A percentile compares a stretch with the other conserved stretches of the same genome.
Conservation (phyloP, 2,888 invertebrate species). For the Ornithoptera alexandrae region DNA sequence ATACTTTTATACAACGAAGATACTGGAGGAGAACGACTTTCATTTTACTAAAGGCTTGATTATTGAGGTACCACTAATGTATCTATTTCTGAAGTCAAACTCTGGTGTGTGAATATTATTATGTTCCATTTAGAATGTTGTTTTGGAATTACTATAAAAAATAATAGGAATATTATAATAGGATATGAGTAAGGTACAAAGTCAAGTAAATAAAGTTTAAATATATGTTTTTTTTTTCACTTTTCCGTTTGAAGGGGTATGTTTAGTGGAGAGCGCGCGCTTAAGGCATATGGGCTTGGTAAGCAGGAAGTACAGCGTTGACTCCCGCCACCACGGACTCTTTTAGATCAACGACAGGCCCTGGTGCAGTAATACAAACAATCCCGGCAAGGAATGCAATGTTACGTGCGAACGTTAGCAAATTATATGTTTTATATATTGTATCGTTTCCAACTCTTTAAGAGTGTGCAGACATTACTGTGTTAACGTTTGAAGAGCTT, state of each 20-base stretch:
- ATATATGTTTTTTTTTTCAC: neutral
- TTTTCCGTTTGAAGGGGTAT: conserved; percentile 59
- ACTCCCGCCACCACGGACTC: conserved; percentile 71
- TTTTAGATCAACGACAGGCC: conserved; percentile 74
- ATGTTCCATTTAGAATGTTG: no score
- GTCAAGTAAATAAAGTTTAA: neutral
- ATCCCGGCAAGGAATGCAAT: conserved; percentile 65
- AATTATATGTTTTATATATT: no score
- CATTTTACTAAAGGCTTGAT: no score
- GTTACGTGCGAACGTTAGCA: conserved; percentile 52
- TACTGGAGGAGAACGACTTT: neutral
- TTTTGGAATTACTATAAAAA: no score
- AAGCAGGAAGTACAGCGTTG: conserved; percentile 64
- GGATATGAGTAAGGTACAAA: neutral
- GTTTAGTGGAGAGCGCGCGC: conserved; percentile 69
- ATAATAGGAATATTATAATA: no score
- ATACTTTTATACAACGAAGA: neutral
- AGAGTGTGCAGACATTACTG: no score
- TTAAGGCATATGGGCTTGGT: conserved; percentile 58
- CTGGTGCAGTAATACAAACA: conserved; percentile 61
- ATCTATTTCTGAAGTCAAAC: no score
- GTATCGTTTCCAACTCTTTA: no score
- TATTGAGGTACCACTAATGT: no score
- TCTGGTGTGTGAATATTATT: no score
- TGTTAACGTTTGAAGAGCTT: no score